Conservation (phyloP, 2,888 invertebrate genomes). For the Gymnoscelis rufifasciata region DNA sequence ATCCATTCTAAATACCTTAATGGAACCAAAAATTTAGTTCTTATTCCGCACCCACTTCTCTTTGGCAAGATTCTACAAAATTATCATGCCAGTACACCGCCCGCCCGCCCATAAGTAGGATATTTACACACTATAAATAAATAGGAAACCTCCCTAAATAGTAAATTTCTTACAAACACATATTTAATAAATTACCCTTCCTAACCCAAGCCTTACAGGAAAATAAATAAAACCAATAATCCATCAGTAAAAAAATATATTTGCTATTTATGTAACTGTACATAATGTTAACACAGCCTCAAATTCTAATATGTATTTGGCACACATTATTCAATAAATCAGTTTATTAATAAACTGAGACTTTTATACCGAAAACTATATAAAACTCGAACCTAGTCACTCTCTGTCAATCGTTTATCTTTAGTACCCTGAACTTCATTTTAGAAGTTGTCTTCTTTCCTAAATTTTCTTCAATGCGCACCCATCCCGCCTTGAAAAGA, state of each 20-base stretch:
- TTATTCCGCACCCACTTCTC: too few relatives aligned
- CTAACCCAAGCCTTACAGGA: too few relatives aligned
- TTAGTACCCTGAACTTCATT: conserved; percentile 36
- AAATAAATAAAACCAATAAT: conserved; percentile 38
- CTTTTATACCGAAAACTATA: conserved; percentile 17
- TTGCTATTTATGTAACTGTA: conserved; percentile 46
- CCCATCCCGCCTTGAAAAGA: conserved; percentile 60
- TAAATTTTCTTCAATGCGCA: conserved; percentile 26
- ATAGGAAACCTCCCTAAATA: too few relatives aligned
- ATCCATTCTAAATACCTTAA: too few relatives aligned
- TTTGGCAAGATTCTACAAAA: too few relatives aligned
- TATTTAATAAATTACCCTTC: too few relatives aligned
- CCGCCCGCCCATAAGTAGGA: too few relatives aligned
- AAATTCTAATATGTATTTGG: conserved; percentile 29
- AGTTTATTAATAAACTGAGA: conserved; percentile 27
- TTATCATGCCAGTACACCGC: too few relatives aligned
- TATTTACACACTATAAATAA: too few relatives aligned
- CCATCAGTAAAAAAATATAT: conserved; percentile 34
- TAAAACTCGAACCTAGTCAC: conserved; percentile 23
- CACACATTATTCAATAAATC: conserved; percentile 41
- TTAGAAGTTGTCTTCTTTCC: conserved; percentile 19
- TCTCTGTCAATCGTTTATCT: conserved; percentile 44
- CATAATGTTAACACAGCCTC: conserved; percentile 45
- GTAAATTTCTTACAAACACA: too few relatives aligned
- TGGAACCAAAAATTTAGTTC: too few relatives aligned